Percentiles rank a stretch among this genome's conserved stretches.
Conservation (phyloP, 1,140 invertebrate genomes). For the Brachionus rotundiformis region DNA sequence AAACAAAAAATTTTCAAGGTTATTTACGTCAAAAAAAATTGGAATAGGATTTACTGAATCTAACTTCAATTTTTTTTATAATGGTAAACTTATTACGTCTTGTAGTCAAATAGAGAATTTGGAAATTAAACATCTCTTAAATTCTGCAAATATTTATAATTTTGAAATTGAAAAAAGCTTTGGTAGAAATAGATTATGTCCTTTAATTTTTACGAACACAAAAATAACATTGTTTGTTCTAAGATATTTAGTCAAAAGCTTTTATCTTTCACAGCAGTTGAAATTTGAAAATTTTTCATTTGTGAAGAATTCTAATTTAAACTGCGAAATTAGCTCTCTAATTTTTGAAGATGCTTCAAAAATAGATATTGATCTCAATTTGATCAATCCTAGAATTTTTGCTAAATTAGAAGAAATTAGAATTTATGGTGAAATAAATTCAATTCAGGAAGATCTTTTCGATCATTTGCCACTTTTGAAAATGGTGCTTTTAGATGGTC, state of each 20-base stretch:
- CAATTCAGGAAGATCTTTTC: not conserved
- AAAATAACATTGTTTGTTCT: not conserved
- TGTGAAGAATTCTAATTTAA: not conserved
- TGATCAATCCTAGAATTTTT: not conserved
- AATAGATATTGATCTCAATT: not conserved
- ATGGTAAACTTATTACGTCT: not conserved
- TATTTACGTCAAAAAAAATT: not conserved
- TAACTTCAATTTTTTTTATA: not conserved
- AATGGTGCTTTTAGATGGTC: not conserved
- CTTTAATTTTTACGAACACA: not conserved
- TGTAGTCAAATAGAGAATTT: not conserved
- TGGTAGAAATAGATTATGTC: not conserved
- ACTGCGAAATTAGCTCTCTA: not conserved
- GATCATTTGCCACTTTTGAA: not conserved
- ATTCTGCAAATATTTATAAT: not conserved
- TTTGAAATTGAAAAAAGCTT: not conserved
- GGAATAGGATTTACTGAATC: not conserved
- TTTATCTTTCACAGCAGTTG: not conserved
- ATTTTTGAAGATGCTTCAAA: not conserved
- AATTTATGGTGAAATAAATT: constrained; percentile 8
- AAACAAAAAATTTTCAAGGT: not conserved
- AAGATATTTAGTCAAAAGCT: not conserved
- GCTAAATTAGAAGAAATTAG: not conserved
- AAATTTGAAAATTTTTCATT: not conserved
- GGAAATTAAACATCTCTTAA: not conserved